Evolutionary conservation across 2,888 invertebrate genomes (phyloP).

Genomic region (Folsomia manolachei): DNA sequence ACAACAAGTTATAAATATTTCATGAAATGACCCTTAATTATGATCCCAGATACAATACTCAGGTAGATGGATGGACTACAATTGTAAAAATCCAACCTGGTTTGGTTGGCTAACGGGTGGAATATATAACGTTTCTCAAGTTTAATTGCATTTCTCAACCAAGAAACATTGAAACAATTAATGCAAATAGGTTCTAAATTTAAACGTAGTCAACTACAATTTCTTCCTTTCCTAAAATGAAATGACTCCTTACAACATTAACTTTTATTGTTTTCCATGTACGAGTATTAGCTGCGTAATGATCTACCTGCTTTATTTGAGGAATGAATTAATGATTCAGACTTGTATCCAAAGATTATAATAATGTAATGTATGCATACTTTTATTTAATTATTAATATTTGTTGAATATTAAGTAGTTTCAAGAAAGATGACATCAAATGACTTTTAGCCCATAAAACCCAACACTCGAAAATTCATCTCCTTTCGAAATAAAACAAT

Average conservation of each 20-base stretch:
- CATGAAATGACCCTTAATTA: slow-evolving; percentile 51
- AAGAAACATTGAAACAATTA: slow-evolving; percentile 34
- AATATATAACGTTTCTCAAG: background rate
- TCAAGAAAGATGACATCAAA: too few species aligned
- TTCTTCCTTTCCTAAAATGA: background rate
- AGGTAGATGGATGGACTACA: background rate
- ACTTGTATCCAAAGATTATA: background rate
- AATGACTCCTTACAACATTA: background rate
- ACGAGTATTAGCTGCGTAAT: too few species aligned
- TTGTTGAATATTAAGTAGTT: background rate
- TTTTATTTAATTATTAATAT: too few species aligned
- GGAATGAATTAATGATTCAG: too few species aligned
- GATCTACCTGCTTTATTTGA: background rate
- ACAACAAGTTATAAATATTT: slow-evolving; percentile 49
- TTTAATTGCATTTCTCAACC: background rate
- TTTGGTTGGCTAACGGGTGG: background rate
- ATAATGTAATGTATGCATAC: background rate
- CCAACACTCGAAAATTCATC: background rate
- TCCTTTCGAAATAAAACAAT: background rate
- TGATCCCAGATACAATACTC: slow-evolving; percentile 27
- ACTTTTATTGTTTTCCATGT: too few species aligned
- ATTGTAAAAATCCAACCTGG: background rate
- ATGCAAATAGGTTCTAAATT: slow-evolving; percentile 49
- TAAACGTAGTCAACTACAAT: slow-evolving; percentile 23
- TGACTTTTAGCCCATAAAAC: too few species aligned